A percentile compares a stretch with the other conserved stretches of the same genome.
Evolutionary conservation across 1,140 invertebrate species (phyloP).

Genomic region (Babylonia areolata): DNA sequence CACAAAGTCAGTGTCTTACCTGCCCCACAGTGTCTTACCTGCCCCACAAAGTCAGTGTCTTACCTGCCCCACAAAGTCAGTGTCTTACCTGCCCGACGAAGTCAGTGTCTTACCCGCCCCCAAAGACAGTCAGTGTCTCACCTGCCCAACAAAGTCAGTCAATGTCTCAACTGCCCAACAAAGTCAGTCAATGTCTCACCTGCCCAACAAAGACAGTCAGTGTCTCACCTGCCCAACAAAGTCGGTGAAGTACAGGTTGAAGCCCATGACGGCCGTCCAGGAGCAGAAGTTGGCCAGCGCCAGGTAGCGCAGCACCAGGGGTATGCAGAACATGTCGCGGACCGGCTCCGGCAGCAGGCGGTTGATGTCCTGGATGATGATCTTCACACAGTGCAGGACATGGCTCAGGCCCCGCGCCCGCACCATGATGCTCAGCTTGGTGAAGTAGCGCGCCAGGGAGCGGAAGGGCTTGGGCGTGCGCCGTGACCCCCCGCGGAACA

Average conservation of each 20-base stretch:
- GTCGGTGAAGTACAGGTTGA: constrained; percentile 79
- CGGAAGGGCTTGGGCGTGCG: not conserved
- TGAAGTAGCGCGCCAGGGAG: constrained; percentile 30
- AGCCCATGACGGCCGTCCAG: constrained; percentile 77
- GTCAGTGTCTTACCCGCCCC: too few species aligned
- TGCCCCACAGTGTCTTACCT: too few species aligned
- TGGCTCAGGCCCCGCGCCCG: constrained; percentile 25
- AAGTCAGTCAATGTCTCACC: too few species aligned
- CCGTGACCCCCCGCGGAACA: constrained; percentile 8
- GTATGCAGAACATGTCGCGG: constrained; percentile 67
- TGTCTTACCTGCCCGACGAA: too few species aligned
- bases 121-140: too few species aligned
- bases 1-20: too few species aligned
- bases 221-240: constrained; percentile 75
- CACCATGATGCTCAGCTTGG: constrained; percentile 26
- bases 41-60: too few species aligned
- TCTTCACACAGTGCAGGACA: constrained; percentile 14
- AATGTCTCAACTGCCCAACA: too few species aligned
- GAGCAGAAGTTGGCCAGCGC: constrained; percentile 72
- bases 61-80: too few species aligned
- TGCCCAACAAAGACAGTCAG: too few species aligned
- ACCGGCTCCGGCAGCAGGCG: constrained; percentile 62
- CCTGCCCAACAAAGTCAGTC: too few species aligned
- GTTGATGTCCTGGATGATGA: not conserved
- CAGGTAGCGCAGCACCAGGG: constrained; percentile 72